Conservation (phyloP, 2,797 vertebrate species). For the Microctenopoma stevenorrisi region DNA sequence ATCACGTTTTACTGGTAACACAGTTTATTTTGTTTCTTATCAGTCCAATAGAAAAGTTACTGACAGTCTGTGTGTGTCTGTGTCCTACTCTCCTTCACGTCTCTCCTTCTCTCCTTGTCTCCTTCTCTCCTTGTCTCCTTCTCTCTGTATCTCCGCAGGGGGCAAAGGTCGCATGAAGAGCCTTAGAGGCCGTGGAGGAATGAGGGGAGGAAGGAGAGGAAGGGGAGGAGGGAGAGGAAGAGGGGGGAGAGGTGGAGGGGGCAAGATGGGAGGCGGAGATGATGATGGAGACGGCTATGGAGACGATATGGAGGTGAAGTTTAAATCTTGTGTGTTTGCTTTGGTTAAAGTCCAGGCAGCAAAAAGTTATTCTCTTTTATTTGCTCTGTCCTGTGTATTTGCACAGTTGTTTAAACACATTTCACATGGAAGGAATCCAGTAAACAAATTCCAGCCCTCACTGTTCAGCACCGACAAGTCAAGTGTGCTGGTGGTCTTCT, state of each 20-base stretch:
- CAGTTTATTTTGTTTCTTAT: slow-evolving; percentile 13
- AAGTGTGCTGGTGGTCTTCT: not conserved
- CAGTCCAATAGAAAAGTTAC: slow-evolving; percentile 10
- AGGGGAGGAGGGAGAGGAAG: slow-evolving; percentile 85
- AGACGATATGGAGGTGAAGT: slow-evolving; percentile 91
- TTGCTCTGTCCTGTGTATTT: slow-evolving; percentile 12
- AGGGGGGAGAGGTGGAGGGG: slow-evolving; percentile 83
- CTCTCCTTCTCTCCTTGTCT: not conserved
- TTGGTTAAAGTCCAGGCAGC: not conserved
- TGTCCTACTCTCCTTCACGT: not conserved
- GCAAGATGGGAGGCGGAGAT: slow-evolving; percentile 87
- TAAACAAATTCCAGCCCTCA: not conserved
- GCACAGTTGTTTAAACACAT: not conserved
- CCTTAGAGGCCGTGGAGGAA: slow-evolving; percentile 89
- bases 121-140: not conserved
- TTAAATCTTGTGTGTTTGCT: not conserved
- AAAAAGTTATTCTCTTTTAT: not conserved
- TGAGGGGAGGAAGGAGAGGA: slow-evolving; percentile 88
- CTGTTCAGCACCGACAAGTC: not conserved
- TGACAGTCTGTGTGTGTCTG: not conserved
- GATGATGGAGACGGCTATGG: slow-evolving; percentile 89
- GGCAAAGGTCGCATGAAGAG: slow-evolving; percentile 87
- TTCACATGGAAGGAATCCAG: slow-evolving; percentile 2
- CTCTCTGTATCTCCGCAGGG: slow-evolving; percentile 70
- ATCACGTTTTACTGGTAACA: not conserved